Percentiles rank a stretch among this genome's conserved stretches.
These are phyloP conservation scores for Dryas iulia DNA, from an alignment of 1,140 invertebrate species.

Conservation along the genomic window DNA sequence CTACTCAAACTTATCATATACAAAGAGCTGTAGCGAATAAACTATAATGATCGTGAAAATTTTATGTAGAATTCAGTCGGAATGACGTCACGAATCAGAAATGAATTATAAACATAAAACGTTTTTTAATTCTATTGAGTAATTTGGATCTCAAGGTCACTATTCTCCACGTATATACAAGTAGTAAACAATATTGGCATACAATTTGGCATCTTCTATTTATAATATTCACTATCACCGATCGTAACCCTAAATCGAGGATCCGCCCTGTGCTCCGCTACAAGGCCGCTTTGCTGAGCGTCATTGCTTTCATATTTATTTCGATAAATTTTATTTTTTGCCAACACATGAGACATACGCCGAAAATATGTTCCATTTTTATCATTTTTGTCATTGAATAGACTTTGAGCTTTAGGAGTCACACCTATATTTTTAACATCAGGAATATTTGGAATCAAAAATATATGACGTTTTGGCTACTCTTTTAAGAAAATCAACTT, in stretches of 20 bases:
- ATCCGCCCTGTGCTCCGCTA: conserved; percentile 58
- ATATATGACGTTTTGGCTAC: background rate
- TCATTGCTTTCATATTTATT: conserved; percentile 7
- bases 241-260: conserved; percentile 49
- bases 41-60: conserved; percentile 8
- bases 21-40: conserved; percentile 9
- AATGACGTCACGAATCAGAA: conserved; percentile 67
- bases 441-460: background rate
- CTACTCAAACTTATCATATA: background rate
- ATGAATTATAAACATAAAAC: conserved; percentile 74
- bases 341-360: background rate
- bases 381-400: conserved; percentile 12
- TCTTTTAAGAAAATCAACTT: too few species aligned
- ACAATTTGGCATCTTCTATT: conserved; percentile 60
- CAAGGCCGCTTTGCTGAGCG: conserved; percentile 39
- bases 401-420: background rate
- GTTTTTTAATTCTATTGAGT: conserved; percentile 64
- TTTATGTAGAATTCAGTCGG: conserved; percentile 56
- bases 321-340: background rate
- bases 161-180: conserved; percentile 49
- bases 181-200: conserved; percentile 65
- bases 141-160: conserved; percentile 67
- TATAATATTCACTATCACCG: conserved; percentile 56
- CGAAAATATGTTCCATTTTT: background rate
- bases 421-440: background rate